Base-by-base conservation (phyloP, 1,140 invertebrate genomes). In the Lepidurus packardi region DNA sequence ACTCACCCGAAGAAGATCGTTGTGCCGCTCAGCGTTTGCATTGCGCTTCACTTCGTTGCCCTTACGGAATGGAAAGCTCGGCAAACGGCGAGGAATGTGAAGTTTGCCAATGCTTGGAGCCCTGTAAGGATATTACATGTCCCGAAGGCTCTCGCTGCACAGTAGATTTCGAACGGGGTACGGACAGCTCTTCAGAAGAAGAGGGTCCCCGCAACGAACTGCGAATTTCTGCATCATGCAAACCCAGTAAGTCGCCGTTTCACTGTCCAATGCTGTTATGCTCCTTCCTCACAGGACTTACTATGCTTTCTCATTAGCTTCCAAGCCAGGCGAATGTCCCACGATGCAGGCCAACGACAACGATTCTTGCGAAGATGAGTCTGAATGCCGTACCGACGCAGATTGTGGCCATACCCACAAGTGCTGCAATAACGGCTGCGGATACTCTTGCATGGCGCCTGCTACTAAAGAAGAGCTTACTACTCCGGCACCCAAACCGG, bases 401-500 rank as follows among this genome's bases (percentile, higher is more conserved):
- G 93, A 96, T 81, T 97, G 94, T 84, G 82, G 87, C 6, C 89
- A 88, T 41, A 89, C 90, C 8, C 87, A 88, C 81, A 96, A 96
- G 84, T 96, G 94, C 85, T 97, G 94, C 83, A 85, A 85, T 76
- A 91, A 89, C 81, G 92, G 91, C 47, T 96, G 94, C 82, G 91
- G 91, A 8, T 87, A 87, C 24, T 86, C 90, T 7, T 96, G 94
- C 82, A 83, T 92, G 0, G 86, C 85, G 80, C 92, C 92, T 11
- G 85, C 84, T 25, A 76, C 77, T 16, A 75, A 80, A 13, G 79
- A 79, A 43, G 42, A 77, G 25, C 75, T 65, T 24, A 79, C 78
- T 4, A 77, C 78, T 11, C 25, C 25, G 10, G 73, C 76, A 16
- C 77, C 65, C 5, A 3, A 21, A 77, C 34, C 76, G 73, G 53